Conservation (phyloP, 2,797 vertebrate genomes). For the Mormyrus proboscirostris region DNA sequence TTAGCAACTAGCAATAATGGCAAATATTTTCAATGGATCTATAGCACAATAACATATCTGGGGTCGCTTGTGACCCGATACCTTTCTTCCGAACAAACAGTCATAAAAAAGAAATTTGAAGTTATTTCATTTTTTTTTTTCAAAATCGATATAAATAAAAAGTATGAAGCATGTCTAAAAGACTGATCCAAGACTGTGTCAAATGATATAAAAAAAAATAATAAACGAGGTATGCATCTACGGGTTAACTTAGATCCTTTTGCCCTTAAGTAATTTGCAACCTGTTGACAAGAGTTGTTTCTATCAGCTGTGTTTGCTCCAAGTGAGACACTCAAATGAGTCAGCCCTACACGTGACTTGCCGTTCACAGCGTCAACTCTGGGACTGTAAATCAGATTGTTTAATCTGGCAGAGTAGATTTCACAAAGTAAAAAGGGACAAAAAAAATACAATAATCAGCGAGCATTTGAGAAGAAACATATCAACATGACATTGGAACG, state of each 20-base stretch:
- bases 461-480: neutral
- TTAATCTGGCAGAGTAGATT: conserved; percentile 12
- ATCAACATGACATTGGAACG: neutral
- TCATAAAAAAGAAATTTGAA: neutral
- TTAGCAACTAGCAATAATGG: neutral
- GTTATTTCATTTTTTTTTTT: neutral
- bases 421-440: neutral
- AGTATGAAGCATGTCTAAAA: neutral
- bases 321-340: neutral
- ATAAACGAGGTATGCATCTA: neutral
- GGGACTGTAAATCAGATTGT: neutral
- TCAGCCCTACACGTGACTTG: neutral
- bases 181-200: neutral
- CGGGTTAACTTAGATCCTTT: neutral
- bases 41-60: neutral
- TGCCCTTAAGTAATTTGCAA: neutral
- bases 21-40: neutral
- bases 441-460: neutral
- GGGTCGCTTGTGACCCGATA: neutral
- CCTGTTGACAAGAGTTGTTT: neutral
- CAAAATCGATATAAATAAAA: neutral
- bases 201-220: neutral
- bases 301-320: neutral
- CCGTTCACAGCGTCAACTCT: neutral
- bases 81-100: neutral